These are phyloP conservation scores for Porphyrio hochstetteri DNA, from an alignment of 2,113 vertebrate genomes.

Conservation along the genomic window DNA sequence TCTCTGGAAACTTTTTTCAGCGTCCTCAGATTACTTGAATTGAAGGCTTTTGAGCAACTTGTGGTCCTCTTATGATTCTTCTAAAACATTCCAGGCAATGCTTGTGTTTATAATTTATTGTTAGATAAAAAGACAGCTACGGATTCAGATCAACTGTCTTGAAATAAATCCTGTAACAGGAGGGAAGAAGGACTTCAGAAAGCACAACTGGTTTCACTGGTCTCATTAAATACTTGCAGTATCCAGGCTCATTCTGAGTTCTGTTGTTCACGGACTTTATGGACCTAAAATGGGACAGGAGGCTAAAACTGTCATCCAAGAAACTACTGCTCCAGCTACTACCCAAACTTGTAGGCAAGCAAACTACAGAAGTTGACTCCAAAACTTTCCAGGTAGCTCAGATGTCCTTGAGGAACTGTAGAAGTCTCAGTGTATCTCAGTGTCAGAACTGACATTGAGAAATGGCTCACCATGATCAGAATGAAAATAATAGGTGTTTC, in stretches of 20 bases:
- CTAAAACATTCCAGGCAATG: constrained; percentile 27
- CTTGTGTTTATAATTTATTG: constrained; percentile 45
- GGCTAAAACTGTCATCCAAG: not conserved
- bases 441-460: not conserved
- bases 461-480: not conserved
- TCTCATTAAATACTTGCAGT: not conserved
- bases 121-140: constrained; percentile 19
- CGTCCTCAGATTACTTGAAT: constrained; percentile 35
- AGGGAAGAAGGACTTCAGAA: not conserved
- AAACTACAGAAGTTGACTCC: not conserved
- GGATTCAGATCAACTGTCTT: constrained; percentile 8
- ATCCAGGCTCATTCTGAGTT: not conserved
- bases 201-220: not conserved
- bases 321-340: not conserved
- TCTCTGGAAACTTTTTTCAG: constrained; percentile 46
- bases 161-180: not conserved
- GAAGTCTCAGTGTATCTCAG: not conserved
- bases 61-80: constrained; percentile 16
- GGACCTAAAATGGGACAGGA: not conserved
- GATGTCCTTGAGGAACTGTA: not conserved
- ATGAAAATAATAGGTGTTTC: not conserved
- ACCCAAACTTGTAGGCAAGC: not conserved
- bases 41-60: constrained; percentile 47
- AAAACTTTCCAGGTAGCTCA: not conserved
- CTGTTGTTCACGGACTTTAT: not conserved